Conservation (phyloP, 2,113 vertebrate species). For the Empidonax alnorum region DNA sequence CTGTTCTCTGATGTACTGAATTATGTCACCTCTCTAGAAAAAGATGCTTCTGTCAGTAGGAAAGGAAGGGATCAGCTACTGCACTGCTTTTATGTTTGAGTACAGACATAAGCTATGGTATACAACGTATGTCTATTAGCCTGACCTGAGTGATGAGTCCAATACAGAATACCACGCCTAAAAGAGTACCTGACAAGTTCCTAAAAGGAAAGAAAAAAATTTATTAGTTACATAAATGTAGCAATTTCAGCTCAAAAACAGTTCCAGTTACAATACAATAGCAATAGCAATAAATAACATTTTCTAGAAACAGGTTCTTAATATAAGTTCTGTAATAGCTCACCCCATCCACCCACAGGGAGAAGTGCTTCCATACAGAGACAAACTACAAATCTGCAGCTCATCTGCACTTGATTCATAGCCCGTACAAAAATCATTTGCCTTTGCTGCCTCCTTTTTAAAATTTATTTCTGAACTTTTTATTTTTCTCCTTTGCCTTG, state of each 20-base stretch:
- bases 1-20: background rate
- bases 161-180: background rate
- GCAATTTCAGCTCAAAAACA: slow-evolving; percentile 25
- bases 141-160: background rate
- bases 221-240: slow-evolving; percentile 49
- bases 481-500: background rate
- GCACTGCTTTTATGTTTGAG: background rate
- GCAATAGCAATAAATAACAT: slow-evolving; percentile 21
- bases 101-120: background rate
- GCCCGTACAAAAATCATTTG: background rate
- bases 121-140: background rate
- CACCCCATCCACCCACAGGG: background rate
- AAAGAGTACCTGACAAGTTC: background rate
- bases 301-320: slow-evolving; percentile 25
- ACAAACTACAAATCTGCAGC: background rate
- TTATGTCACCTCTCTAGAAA: background rate
- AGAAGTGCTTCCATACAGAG: background rate
- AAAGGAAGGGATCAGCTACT: background rate
- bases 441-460: background rate
- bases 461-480: background rate
- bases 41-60: background rate
- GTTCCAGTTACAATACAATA: slow-evolving; percentile 23
- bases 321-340: background rate
- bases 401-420: background rate
- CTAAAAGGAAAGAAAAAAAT: slow-evolving; percentile 50